Evolutionary conservation across 1,140 invertebrate species (phyloP).

Genomic region (Drosophila pseudoobscura): DNA sequence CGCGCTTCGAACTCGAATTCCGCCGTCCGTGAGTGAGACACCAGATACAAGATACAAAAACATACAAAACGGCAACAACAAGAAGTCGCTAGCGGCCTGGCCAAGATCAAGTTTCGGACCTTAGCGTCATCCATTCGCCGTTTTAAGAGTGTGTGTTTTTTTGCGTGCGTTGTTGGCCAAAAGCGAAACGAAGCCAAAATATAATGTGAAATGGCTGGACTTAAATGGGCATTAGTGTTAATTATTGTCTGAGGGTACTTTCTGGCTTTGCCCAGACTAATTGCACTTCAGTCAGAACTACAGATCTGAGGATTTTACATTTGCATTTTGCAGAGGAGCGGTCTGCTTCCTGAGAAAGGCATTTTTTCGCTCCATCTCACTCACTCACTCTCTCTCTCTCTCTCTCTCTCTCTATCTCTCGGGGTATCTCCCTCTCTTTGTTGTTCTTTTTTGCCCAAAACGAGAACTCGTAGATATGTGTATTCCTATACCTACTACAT

Average conservation of each 20-base stretch:
- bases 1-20: slow-evolving; percentile 38
- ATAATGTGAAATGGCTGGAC: slow-evolving; percentile 43
- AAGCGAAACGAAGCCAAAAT: slow-evolving; percentile 21
- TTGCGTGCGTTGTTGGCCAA: slow-evolving; percentile 51
- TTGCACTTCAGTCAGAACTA: slow-evolving; percentile 17
- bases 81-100: slow-evolving; percentile 26
- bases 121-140: slow-evolving; percentile 66
- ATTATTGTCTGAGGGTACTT: slow-evolving; percentile 1
- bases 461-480: slow-evolving; percentile 49
- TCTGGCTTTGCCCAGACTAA: neutral
- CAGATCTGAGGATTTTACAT: slow-evolving; percentile 1
- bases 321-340: slow-evolving; percentile 1
- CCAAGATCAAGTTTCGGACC: slow-evolving; percentile 74
- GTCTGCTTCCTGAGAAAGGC: slow-evolving; percentile 4
- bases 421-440: slow-evolving; percentile 6
- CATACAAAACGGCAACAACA: slow-evolving; percentile 24
- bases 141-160: slow-evolving; percentile 37
- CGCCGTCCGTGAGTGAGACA: slow-evolving; percentile 26
- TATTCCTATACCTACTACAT: slow-evolving; percentile 32
- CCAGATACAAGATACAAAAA: slow-evolving; percentile 19
- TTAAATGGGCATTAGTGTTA: slow-evolving; percentile 34
- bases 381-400: slow-evolving; percentile 4
- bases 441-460: slow-evolving; percentile 55
- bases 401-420: neutral
- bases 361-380: neutral